Conservation (phyloP, 1,140 invertebrate species). For the Palaemon carinicauda region DNA sequence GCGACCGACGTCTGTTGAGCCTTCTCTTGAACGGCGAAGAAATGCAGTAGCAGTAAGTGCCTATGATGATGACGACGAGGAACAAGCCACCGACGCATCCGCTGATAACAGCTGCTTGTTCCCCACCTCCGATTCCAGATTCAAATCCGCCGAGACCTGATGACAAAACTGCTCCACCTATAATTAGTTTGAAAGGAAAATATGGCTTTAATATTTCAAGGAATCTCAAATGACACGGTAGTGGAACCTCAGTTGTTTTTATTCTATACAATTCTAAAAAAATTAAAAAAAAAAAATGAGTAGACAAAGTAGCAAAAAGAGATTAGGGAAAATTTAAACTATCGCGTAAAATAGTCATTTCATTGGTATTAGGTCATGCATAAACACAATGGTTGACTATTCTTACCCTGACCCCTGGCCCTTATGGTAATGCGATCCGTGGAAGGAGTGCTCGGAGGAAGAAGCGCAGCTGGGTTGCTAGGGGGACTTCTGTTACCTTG, state of each 20-base stretch:
- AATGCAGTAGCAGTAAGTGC: constrained; percentile 56
- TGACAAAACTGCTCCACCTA: not conserved
- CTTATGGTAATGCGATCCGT: constrained; percentile 55
- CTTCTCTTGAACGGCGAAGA: constrained; percentile 41
- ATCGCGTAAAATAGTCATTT: no score
- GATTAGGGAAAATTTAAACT: no score
- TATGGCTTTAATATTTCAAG: no score
- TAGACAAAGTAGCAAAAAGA: no score
- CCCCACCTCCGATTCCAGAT: constrained; percentile 34
- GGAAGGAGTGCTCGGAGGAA: constrained; percentile 47
- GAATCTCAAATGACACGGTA: no score
- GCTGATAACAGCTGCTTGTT: constrained; percentile 55
- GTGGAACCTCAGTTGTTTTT: no score
- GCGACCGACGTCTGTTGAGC: constrained; percentile 41
- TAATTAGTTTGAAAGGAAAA: no score
- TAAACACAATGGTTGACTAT: no score
- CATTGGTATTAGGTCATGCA: no score
- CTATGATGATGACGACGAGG: constrained; percentile 50
- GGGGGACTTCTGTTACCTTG: constrained; percentile 52
- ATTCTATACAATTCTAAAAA: no score
- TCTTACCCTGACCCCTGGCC: constrained; percentile 49
- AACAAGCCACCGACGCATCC: constrained; percentile 52
- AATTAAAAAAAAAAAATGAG: no score
- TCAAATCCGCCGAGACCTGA: constrained; percentile 46
- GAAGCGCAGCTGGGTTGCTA: constrained; percentile 55